Evolutionary conservation across 2,888 invertebrate species (phyloP).

Genomic region (Myopa testacea): DNA sequence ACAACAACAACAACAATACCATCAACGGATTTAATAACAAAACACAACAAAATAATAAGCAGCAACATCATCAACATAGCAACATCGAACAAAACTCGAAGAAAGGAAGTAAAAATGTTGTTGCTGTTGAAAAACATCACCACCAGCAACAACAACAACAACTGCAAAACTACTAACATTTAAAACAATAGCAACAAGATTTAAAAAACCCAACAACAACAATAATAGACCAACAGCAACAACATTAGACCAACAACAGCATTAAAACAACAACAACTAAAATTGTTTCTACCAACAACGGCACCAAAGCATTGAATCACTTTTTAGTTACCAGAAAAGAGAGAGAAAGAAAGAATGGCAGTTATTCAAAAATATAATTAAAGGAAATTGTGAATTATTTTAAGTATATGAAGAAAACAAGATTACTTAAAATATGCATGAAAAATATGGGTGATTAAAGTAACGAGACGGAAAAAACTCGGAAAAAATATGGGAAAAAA

Average conservation of each 20-base stretch:
- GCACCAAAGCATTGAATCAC: background rate
- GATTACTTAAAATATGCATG: too few species aligned
- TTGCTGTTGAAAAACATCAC: background rate
- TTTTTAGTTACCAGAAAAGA: too few species aligned
- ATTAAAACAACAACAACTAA: background rate
- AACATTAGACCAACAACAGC: too few species aligned
- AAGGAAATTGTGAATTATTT: background rate
- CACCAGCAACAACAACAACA: background rate
- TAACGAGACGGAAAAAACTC: too few species aligned
- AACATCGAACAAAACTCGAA: background rate
- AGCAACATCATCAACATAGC: background rate
- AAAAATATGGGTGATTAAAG: too few species aligned
- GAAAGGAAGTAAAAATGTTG: conserved; percentile 1
- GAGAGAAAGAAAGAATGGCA: too few species aligned
- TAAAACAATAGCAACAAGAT: background rate
- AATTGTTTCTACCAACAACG: background rate
- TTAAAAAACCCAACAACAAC: background rate
- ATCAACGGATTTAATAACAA: background rate
- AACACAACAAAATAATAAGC: background rate
- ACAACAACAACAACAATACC: background rate
- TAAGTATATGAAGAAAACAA: too few species aligned
- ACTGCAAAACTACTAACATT: background rate
- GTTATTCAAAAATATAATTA: background rate
- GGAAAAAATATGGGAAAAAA: too few species aligned
- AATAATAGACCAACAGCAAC: too few species aligned